These are phyloP conservation scores for Oncorhynchus clarkii DNA, from an alignment of 2,113 vertebrate genomes.

Conservation along the genomic window DNA sequence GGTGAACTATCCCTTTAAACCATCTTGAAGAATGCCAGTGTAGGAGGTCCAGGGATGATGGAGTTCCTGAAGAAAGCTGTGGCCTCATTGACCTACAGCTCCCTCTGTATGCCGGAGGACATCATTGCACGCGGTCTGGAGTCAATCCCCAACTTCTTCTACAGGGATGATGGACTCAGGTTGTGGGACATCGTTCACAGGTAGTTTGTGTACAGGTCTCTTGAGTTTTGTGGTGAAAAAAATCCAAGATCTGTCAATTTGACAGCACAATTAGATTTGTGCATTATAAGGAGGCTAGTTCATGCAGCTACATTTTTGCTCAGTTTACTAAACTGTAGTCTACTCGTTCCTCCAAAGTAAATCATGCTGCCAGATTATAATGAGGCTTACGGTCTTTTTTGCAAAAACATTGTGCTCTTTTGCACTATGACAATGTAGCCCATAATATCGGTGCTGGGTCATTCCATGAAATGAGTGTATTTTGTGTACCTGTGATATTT, in stretches of 20 bases:
- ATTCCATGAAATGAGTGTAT: too few species aligned
- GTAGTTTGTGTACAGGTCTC: not conserved
- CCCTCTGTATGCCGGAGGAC: conserved; percentile 69
- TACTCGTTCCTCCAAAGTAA: too few species aligned
- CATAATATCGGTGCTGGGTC: too few species aligned
- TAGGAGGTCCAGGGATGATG: not conserved
- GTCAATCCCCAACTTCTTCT: conserved; percentile 61
- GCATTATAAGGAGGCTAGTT: too few species aligned
- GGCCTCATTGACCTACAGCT: not conserved
- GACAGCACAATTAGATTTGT: not conserved
- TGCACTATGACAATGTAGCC: too few species aligned
- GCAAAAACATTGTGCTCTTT: too few species aligned
- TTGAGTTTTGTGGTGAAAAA: not conserved
- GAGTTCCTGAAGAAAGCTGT: not conserved
- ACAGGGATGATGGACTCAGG: conserved; percentile 64
- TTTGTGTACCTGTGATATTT: too few species aligned
- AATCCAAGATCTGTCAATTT: not conserved
- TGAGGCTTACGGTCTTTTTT: too few species aligned
- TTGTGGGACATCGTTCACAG: not conserved
- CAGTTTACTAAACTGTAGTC: too few species aligned
- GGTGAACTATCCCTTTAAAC: not conserved
- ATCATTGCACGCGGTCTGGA: conserved; percentile 55
- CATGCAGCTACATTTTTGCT: too few species aligned
- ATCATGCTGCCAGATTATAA: too few species aligned
- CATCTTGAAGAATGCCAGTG: not conserved